phyloP scores from a whole-genome alignment of 2,797 vertebrate species.

The Protonibea diacanthus region DNA sequence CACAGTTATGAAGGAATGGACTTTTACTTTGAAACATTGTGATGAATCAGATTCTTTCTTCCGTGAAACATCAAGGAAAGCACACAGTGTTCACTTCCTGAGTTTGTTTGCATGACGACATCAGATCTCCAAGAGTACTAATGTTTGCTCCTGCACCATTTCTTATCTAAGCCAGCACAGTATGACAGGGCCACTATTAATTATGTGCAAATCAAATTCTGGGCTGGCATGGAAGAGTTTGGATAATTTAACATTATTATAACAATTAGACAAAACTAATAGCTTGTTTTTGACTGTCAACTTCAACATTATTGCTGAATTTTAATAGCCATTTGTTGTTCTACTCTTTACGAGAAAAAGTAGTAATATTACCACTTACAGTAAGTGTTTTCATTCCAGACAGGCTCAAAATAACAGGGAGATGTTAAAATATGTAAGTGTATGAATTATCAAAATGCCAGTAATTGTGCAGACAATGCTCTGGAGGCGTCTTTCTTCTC shows the following conservation, averaged over 20 bases:
- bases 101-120: not conserved
- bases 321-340: constrained; percentile 7
- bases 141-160: constrained; percentile 34
- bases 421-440: not conserved
- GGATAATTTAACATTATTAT: constrained; percentile 45
- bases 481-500: constrained; percentile 21
- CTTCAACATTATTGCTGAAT: constrained; percentile 11
- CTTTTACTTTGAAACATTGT: not conserved
- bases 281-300: constrained; percentile 10
- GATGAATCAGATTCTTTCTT: not conserved
- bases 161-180: constrained; percentile 32
- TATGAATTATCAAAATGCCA: constrained; percentile 1
- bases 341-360: not conserved
- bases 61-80: not conserved
- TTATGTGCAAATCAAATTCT: constrained; percentile 50
- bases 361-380: not conserved
- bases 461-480: constrained; percentile 31
- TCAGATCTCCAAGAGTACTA: constrained; percentile 8
- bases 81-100: not conserved
- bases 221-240: constrained; percentile 28
- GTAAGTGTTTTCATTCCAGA: constrained; percentile 2
- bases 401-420: not conserved
- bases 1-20: not conserved
- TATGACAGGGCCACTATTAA: constrained; percentile 34
- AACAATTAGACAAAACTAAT: constrained; percentile 39